Evolutionary conservation across 1,140 invertebrate species (phyloP).

Genomic region (Acromyrmex charruanus): DNA sequence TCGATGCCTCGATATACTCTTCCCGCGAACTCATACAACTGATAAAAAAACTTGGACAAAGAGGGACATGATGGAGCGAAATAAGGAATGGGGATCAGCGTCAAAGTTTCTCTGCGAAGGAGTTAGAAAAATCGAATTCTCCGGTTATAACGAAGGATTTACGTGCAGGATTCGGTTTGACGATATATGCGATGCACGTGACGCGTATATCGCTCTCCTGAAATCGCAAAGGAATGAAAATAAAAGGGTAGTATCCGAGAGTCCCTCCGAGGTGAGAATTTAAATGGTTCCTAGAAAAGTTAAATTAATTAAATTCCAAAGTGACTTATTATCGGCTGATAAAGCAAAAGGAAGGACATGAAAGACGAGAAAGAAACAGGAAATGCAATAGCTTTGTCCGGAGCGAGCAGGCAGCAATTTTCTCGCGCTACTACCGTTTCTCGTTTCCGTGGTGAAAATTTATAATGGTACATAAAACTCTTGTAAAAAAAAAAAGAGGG

Average conservation of each 20-base stretch:
- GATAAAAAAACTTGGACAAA: constrained; percentile 50
- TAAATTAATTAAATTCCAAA: constrained; percentile 59
- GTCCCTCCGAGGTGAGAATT: constrained; percentile 27
- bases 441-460: constrained; percentile 57
- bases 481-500: constrained; percentile 15
- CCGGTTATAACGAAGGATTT: constrained; percentile 55
- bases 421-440: constrained; percentile 53
- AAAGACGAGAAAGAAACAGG: constrained; percentile 25
- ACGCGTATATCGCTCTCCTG: constrained; percentile 29
- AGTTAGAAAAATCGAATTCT: constrained; percentile 48
- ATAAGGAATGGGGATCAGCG: constrained; percentile 36
- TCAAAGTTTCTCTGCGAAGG: neutral
- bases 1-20: constrained; percentile 52
- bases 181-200: constrained; percentile 50
- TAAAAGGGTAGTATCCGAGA: neutral
- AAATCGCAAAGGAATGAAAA: constrained; percentile 40
- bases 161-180: constrained; percentile 25
- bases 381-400: constrained; percentile 33
- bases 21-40: constrained; percentile 27
- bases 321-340: constrained; percentile 61
- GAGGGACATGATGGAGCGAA: constrained; percentile 55
- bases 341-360: constrained; percentile 8
- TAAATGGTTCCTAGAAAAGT: constrained; percentile 27
- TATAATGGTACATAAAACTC: constrained; percentile 58
- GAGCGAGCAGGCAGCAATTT: constrained; percentile 45